A percentile compares a stretch with the other conserved stretches of the same genome.
phyloP scores from a whole-genome alignment of 2,113 vertebrate genomes.

The Lutjanus erythropterus region DNA sequence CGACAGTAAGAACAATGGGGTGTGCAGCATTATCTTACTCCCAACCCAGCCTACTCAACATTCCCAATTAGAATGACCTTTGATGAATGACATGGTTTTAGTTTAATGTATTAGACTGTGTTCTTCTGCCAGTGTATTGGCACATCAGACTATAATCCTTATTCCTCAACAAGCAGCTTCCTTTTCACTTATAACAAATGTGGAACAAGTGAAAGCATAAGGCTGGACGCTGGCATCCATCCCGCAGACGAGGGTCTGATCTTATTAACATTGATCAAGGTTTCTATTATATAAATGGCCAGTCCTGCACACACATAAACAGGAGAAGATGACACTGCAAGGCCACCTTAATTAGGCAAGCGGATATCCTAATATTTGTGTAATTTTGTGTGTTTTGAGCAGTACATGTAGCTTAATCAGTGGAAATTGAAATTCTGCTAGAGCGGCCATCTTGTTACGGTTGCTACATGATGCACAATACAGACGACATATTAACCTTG shows the following conservation, averaged over 20 bases:
- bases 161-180: background rate
- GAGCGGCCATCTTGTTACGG: background rate
- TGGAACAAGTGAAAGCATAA: slow-evolving; percentile 31
- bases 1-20: background rate
- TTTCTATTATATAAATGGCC: slow-evolving; percentile 38
- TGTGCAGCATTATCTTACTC: slow-evolving; percentile 14
- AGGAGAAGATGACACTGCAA: background rate
- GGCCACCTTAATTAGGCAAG: background rate
- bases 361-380: background rate
- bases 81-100: slow-evolving; percentile 34
- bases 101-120: slow-evolving; percentile 24
- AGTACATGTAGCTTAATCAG: background rate
- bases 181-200: slow-evolving; percentile 25
- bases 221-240: slow-evolving; percentile 32
- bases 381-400: background rate
- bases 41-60: background rate
- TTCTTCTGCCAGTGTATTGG: slow-evolving; percentile 25
- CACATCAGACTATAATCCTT: slow-evolving; percentile 6
- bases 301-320: slow-evolving; percentile 24
- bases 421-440: background rate
- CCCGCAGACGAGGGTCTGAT: slow-evolving; percentile 26
- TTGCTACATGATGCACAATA: slow-evolving; percentile 1
- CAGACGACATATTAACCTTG: background rate
- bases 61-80: slow-evolving; percentile 20
- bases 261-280: slow-evolving; percentile 57